Base-by-base conservation (phyloP, 2,797 vertebrate genomes). In the Semaprochilodus insignis region DNA sequence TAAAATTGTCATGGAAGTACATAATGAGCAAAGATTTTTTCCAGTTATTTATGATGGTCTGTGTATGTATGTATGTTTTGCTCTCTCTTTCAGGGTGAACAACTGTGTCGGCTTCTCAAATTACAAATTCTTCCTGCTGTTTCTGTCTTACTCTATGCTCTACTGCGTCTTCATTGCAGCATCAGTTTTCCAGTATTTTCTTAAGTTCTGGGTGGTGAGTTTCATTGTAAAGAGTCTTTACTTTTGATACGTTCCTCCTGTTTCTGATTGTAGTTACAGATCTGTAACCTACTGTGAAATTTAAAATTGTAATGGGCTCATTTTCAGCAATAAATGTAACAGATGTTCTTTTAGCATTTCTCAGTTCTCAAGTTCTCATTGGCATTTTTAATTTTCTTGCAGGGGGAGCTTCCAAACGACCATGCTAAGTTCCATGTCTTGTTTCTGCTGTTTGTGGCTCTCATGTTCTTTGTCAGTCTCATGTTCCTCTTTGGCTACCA, bases 61-160 rank as follows among this genome's bases (percentile, higher is more conserved):
- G 1, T 10, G 13, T 65, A 6, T 59, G n/a, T 54, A 1, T 10
- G 13, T 65, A 6, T 59, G n/a, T 17, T 5, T 55, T 55, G 52
- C 19, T 70, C 15, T 65, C 36, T 81, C 27, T 73, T 82, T 67
- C 15, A 99, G 98, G 98, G 97, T 99, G 85, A 99, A 99, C 94
- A 99, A 99, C 94, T 99, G 98, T 89, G 96, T 99, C 88, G 98
- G 98, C 82, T 99, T 98, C 93, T 97, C 97, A 88, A 99, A 99
- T 96, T 99, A 99, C 94, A 99, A 99, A 95, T 99, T 97, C 92
- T 99, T 99, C 90, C 95, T 99, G 65, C 96, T 99, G 57, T 99
- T 99, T 92, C 95, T 99, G 88, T 96, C 96, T 65, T 99, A 99
- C 93, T 97, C 98, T 80, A 95, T 98, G 93, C 75, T 99, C 80